These are phyloP conservation scores for Eilema sororculum DNA, from an alignment of 2,888 invertebrate species.

Conservation along the genomic window DNA sequence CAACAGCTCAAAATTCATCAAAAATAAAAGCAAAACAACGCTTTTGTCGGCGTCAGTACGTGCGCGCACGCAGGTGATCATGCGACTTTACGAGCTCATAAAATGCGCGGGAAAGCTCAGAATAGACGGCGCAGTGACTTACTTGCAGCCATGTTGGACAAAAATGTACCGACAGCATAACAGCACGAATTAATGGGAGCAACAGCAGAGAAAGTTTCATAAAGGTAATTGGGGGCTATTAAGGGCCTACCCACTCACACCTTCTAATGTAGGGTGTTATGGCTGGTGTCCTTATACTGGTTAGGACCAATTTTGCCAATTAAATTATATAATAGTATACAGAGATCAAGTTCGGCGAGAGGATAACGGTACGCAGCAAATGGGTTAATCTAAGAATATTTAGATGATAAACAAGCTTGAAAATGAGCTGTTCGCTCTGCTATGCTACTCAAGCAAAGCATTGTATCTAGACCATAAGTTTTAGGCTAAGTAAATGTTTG, in stretches of 20 bases:
- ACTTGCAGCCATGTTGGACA: conserved; percentile 31
- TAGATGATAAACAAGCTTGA: too few species aligned
- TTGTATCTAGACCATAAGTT: too few species aligned
- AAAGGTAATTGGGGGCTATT: not conserved
- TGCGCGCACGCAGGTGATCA: conserved; percentile 66
- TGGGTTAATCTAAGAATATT: too few species aligned
- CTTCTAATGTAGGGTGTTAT: too few species aligned
- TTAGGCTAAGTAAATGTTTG: too few species aligned
- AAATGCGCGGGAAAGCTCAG: conserved; percentile 55
- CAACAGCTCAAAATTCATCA: not conserved
- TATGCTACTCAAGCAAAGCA: too few species aligned
- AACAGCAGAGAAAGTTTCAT: conserved; percentile 1
- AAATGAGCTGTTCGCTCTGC: too few species aligned
- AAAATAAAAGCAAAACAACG: conserved; percentile 21
- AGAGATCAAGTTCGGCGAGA: too few species aligned
- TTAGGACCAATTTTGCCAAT: too few species aligned
- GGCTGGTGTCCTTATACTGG: too few species aligned
- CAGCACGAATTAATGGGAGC: not conserved
- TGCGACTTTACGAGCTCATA: conserved; percentile 64
- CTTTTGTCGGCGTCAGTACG: conserved; percentile 40
- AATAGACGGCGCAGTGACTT: conserved; percentile 57
- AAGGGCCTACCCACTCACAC: not conserved
- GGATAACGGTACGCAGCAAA: too few species aligned
- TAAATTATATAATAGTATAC: too few species aligned
- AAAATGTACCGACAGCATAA: conserved; percentile 30